Evolutionary conservation across 2,888 invertebrate genomes (phyloP).

Genomic region (Orchesella flavescens): DNA sequence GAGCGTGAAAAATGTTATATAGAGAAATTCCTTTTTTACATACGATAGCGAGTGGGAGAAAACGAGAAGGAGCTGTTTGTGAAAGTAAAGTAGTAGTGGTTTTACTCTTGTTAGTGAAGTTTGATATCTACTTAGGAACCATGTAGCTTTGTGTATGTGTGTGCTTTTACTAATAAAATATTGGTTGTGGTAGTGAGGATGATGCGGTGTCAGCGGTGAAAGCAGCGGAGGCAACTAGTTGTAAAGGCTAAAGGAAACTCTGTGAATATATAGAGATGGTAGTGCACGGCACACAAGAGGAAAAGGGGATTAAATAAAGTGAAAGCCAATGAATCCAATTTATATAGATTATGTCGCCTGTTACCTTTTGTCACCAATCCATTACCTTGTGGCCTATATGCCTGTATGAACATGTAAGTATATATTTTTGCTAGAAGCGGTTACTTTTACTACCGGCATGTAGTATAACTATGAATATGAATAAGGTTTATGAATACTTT

Average conservation of each 20-base stretch:
- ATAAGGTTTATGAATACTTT: too few relatives aligned
- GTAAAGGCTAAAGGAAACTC: background rate
- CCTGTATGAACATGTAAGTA: background rate
- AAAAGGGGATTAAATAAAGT: slow-evolving; percentile 52
- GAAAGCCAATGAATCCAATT: slow-evolving; percentile 56
- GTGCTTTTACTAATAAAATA: background rate
- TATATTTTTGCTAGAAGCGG: too few relatives aligned
- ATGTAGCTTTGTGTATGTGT: too few relatives aligned
- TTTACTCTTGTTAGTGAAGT: slow-evolving; percentile 7
- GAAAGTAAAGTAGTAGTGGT: slow-evolving; percentile 7
- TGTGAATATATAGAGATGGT: background rate
- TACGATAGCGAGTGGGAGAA: background rate
- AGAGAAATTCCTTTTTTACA: background rate
- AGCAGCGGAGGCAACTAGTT: background rate
- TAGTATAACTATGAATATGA: too few relatives aligned
- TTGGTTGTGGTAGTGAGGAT: background rate
- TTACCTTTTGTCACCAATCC: slow-evolving; percentile 10
- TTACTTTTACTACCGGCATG: too few relatives aligned
- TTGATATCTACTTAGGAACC: background rate
- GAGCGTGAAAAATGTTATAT: too few relatives aligned
- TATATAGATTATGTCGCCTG: slow-evolving; percentile 30
- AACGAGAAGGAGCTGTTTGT: background rate
- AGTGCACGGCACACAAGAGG: background rate
- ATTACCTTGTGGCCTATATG: background rate
- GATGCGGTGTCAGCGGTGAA: background rate